phyloP scores from a whole-genome alignment of 1,140 invertebrate species.

The Glossosoma conforme region DNA sequence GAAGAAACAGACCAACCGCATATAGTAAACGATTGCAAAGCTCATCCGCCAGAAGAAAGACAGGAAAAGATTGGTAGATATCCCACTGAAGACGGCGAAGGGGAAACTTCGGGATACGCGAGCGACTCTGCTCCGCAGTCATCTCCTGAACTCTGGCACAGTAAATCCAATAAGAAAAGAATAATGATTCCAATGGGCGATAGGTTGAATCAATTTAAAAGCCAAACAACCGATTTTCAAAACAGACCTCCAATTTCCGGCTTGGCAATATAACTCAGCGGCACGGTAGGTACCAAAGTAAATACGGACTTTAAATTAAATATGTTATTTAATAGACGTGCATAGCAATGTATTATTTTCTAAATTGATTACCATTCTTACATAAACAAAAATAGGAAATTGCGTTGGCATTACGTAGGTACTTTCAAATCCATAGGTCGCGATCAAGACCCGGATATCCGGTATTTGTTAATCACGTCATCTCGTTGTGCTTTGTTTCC shows the following conservation, averaged over 20 bases:
- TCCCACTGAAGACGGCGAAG: slow-evolving; percentile 54
- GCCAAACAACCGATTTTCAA: neutral
- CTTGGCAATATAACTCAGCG: slow-evolving; percentile 31
- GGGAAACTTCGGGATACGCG: slow-evolving; percentile 66
- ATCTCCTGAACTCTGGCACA: slow-evolving; percentile 34
- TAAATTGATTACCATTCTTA: too few relatives aligned
- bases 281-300: too few relatives aligned
- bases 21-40: too few relatives aligned
- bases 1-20: slow-evolving; percentile 33
- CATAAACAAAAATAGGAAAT: too few relatives aligned
- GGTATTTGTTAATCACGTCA: too few relatives aligned
- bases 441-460: too few relatives aligned
- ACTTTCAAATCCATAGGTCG: too few relatives aligned
- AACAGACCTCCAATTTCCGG: slow-evolving; percentile 16
- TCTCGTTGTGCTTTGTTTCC: too few relatives aligned
- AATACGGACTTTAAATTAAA: too few relatives aligned
- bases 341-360: too few relatives aligned
- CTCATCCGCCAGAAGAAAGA: neutral
- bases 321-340: too few relatives aligned
- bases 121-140: slow-evolving; percentile 58
- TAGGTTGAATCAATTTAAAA: slow-evolving; percentile 33
- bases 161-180: slow-evolving; percentile 37
- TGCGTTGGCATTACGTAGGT: too few relatives aligned
- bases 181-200: slow-evolving; percentile 27
- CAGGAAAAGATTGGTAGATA: slow-evolving; percentile 34